A percentile compares a stretch with the other conserved stretches of the same genome.
Evolutionary conservation across 1,140 invertebrate species (phyloP).

Genomic region (Archegozetes longisetosus): DNA sequence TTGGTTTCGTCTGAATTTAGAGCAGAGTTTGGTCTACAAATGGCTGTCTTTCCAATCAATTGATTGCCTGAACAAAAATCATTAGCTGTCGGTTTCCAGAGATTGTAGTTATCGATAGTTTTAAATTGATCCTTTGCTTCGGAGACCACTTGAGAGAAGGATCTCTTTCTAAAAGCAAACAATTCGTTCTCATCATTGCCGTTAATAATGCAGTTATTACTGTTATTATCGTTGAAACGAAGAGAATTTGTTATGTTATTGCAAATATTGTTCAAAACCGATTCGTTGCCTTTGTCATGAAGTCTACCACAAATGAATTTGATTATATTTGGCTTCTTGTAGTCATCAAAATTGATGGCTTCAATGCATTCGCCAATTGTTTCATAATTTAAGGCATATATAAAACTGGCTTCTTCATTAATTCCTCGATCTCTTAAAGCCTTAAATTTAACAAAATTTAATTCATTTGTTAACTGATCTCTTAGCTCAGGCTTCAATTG

Average conservation of each 20-base stretch:
- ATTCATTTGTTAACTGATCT: neutral
- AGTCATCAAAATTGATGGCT: neutral
- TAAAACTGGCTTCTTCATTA: neutral
- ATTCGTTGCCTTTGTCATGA: neutral
- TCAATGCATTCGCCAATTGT: neutral
- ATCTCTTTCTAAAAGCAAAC: neutral
- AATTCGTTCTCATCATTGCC: neutral
- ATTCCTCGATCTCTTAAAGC: neutral
- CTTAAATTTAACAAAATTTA: neutral
- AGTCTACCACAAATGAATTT: neutral
- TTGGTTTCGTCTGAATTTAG: no score
- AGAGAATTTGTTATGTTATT: neutral
- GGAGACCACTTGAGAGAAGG: neutral
- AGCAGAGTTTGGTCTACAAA: no score
- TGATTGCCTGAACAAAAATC: no score
- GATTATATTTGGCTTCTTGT: neutral
- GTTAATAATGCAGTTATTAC: neutral
- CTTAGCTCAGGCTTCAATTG: neutral
- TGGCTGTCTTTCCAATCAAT: no score
- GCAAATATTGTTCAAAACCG: neutral
- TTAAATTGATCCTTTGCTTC: neutral
- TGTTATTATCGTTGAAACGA: neutral
- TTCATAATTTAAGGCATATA: neutral
- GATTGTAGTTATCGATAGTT: neutral
- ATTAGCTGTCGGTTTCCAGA: neutral